A percentile compares a stretch with the other conserved stretches of the same genome.
phyloP scores from a whole-genome alignment of 1,140 invertebrate genomes.

The Megalonaias nervosa region DNA sequence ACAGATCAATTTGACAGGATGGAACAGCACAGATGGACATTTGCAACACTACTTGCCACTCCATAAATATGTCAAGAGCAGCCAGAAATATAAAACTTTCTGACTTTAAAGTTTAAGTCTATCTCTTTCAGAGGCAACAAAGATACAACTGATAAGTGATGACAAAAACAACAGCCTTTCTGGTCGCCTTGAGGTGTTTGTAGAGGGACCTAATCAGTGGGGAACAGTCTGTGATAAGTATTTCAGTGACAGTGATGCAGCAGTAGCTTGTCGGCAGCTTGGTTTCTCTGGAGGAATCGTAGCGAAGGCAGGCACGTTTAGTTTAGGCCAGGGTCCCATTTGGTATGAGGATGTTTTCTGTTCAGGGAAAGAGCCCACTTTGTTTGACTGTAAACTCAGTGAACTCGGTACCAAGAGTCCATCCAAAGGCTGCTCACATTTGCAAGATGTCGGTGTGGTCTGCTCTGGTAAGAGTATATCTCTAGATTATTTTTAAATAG shows the following conservation, averaged over 20 bases:
- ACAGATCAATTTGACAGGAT: background rate
- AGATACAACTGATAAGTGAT: conserved; percentile 37
- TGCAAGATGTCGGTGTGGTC: conserved; percentile 75
- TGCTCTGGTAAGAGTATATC: conserved; percentile 38
- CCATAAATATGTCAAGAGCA: background rate
- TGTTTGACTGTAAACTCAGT: conserved; percentile 80
- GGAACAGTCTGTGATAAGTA: conserved; percentile 64
- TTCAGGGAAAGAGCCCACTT: conserved; percentile 78
- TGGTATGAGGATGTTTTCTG: conserved; percentile 83
- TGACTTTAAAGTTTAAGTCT: background rate
- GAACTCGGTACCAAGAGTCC: conserved; percentile 80
- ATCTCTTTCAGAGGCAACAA: conserved; percentile 31
- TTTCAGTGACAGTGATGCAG: conserved; percentile 54
- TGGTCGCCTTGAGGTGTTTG: conserved; percentile 52
- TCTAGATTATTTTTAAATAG: too few relatives aligned
- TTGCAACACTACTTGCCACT: background rate
- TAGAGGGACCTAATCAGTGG: conserved; percentile 52
- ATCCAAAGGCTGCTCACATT: conserved; percentile 75
- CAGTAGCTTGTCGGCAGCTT: conserved; percentile 60
- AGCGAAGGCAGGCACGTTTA: conserved; percentile 33
- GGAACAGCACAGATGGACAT: background rate
- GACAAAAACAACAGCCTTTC: conserved; percentile 16
- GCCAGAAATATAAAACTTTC: background rate
- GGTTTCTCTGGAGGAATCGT: conserved; percentile 43
- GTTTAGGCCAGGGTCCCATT: conserved; percentile 57